Evolutionary conservation across 2,113 vertebrate genomes (phyloP), one percentile per base, ranked within the genome.

Genomic region (Leptodactylus fuscus): DNA sequence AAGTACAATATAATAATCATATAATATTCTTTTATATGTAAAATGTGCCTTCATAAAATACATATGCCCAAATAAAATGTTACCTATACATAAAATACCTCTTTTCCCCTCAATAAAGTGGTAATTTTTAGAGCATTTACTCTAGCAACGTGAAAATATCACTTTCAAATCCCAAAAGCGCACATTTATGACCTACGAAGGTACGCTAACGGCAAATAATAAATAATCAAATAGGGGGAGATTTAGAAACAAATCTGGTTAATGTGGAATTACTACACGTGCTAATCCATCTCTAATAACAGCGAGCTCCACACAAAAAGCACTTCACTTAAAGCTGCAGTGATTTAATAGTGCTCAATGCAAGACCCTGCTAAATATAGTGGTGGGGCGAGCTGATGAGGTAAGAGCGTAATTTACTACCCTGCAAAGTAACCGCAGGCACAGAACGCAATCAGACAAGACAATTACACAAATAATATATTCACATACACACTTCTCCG

Each of bases 391-490:
- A 53, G 24, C 75, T 70, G 83, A 80, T 85, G 83, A 85, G 34
- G 83, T 80, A 85, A 79, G 83, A 70, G 34, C 27, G 34, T 67
- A 79, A 85, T 85, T 85, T 80, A 85, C 83, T 71, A 49, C 75
- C 76, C 41, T 44, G 36, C 38, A 78, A 65, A 55, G 46, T 85
- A 69, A 85, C 83, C 83, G 29, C 75, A 80, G n/a, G 75, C 48
- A 55, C 62, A 80, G 32, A 51, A 70, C 22, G 75, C 75, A 44
- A 80, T 69, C 83, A 80, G 83, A 85, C 76, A 85, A 85, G 83
- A 85, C 83, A 85, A 85, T 85, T 70, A 85, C 58, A 70, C 83
- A 70, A 55, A 85, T 85, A 77, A 85, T 85, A 80, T 80, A 85
- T 85, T 85, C 75, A 71, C 83, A 65, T 70, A 69, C 83, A 85